Evolutionary conservation across 2,797 vertebrate genomes (phyloP).

Genomic region (Nasua narica): DNA sequence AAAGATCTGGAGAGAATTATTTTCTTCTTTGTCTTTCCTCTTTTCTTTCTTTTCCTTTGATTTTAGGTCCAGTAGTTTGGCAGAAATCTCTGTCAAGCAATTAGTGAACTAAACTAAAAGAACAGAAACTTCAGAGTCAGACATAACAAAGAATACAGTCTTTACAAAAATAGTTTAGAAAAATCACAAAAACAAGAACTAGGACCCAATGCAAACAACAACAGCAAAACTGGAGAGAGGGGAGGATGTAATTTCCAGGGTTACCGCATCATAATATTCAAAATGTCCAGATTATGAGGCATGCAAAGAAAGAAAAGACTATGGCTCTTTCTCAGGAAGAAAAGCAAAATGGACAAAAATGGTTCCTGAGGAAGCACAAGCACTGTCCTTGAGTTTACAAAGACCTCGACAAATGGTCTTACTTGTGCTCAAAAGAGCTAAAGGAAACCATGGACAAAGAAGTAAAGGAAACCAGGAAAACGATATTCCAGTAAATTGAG

Average conservation of each 20-base stretch:
- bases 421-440: neutral
- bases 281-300: neutral
- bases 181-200: neutral
- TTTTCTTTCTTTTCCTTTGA: neutral
- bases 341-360: neutral
- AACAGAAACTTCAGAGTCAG: neutral
- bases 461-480: neutral
- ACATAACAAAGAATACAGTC: neutral
- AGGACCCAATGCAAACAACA: neutral
- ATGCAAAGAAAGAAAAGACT: neutral
- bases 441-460: neutral
- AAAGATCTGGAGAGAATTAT: neutral
- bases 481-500: neutral
- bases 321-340: neutral
- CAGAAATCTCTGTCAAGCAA: neutral
- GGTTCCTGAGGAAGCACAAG: neutral
- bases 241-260: neutral
- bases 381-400: neutral
- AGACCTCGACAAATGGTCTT: neutral
- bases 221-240: neutral
- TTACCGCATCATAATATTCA: neutral
- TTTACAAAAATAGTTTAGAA: neutral
- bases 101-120: neutral
- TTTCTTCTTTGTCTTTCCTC: neutral
- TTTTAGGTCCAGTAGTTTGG: neutral